Conservation (phyloP, 2,888 invertebrate species). For the Empis stercorea region DNA sequence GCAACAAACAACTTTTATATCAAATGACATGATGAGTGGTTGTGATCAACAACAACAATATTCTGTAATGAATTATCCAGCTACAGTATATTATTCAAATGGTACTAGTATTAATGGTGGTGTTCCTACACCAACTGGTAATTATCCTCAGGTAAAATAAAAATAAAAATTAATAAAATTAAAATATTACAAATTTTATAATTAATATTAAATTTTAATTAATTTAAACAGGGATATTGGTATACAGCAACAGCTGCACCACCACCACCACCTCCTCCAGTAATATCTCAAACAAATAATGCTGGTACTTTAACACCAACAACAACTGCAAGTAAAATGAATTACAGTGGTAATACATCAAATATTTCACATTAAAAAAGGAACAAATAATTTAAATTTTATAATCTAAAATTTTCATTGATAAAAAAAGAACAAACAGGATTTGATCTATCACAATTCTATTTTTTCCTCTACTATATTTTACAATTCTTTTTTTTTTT, state of each 20-base stretch:
- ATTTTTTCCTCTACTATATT: too few species aligned
- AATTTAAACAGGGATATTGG: slow-evolving; percentile 14
- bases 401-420: too few species aligned
- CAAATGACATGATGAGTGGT: background rate
- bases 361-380: slow-evolving; percentile 2
- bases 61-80: slow-evolving; percentile 8
- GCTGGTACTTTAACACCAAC: slow-evolving; percentile 6
- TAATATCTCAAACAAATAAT: slow-evolving; percentile 8
- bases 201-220: too few species aligned
- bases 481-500: too few species aligned
- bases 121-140: slow-evolving; percentile 4
- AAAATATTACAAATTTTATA: too few species aligned
- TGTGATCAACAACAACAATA: slow-evolving; percentile 1
- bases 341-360: background rate
- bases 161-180: too few species aligned
- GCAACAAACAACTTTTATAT: background rate
- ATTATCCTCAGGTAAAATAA: background rate
- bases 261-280: slow-evolving; percentile 11
- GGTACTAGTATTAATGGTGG: slow-evolving; percentile 1
- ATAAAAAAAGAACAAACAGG: background rate
- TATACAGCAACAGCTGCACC: slow-evolving; percentile 13
- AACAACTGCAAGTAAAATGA: background rate
- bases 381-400: too few species aligned
- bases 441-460: background rate
- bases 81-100: slow-evolving; percentile 6